phyloP scores from a whole-genome alignment of 2,797 vertebrate genomes.

The Esox lucius region DNA sequence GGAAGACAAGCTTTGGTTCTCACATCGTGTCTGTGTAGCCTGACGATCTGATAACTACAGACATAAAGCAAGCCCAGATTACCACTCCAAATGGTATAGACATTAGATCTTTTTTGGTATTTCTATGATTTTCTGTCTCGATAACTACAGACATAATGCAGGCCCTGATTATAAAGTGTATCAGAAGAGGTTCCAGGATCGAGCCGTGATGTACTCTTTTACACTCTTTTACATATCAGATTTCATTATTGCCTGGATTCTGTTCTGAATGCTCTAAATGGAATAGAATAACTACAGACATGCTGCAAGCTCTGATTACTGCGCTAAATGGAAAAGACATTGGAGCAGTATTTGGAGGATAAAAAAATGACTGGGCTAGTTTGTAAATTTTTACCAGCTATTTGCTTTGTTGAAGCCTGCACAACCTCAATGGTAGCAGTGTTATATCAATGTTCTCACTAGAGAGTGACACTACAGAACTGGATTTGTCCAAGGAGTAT shows the following conservation, averaged over 20 bases:
- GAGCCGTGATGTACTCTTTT: no score
- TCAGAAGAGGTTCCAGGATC: no score
- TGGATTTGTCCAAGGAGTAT: neutral
- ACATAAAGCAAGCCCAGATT: neutral
- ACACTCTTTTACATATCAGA: no score
- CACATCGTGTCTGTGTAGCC: neutral
- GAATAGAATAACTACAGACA: neutral
- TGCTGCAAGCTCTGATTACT: neutral
- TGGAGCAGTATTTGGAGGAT: neutral
- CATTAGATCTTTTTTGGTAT: no score
- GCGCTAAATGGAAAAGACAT: neutral
- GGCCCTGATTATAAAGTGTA: no score
- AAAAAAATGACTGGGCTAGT: neutral
- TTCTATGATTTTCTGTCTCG: no score
- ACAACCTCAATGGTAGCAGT: neutral
- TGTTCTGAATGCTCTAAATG: neutral
- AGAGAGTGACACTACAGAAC: neutral
- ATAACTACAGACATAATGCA: neutral
- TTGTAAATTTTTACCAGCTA: neutral
- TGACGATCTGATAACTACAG: neutral
- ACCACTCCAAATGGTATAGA: neutral
- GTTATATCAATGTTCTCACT: neutral
- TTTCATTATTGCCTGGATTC: no score
- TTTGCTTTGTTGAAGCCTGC: neutral
- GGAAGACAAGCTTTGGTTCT: conserved; percentile 10